These are phyloP conservation scores for Pollenia angustigena DNA, from an alignment of 2,888 invertebrate species.

Conservation along the genomic window DNA sequence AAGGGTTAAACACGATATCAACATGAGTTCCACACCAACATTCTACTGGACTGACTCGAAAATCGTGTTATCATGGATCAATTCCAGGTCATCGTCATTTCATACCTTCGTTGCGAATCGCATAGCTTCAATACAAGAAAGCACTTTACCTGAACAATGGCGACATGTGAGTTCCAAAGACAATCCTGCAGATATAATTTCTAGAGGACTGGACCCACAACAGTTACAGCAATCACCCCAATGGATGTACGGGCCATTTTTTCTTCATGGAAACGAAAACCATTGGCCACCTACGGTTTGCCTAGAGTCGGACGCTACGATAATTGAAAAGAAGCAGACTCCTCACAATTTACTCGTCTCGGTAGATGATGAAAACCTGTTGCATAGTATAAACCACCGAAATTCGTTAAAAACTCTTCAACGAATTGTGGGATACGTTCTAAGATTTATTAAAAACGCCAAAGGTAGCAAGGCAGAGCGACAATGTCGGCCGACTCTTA, in stretches of 20 bases:
- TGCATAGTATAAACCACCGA: too few relatives aligned
- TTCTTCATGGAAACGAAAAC: conserved; percentile 10
- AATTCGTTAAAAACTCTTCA: too few relatives aligned
- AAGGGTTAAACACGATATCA: neutral
- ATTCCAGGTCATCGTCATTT: neutral
- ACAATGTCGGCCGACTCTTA: neutral
- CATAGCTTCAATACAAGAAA: too few relatives aligned
- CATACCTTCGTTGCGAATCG: conserved; percentile 22
- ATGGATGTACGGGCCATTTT: conserved; percentile 3
- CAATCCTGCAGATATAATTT: conserved; percentile 8
- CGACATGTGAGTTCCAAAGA: conserved; percentile 8
- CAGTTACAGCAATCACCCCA: neutral
- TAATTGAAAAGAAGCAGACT: neutral
- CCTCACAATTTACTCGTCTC: too few relatives aligned
- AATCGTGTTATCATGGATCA: neutral
- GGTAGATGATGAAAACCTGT: too few relatives aligned
- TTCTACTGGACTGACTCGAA: neutral
- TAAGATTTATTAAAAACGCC: too few relatives aligned
- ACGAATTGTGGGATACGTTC: too few relatives aligned
- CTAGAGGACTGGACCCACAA: neutral
- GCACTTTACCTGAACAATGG: conserved; percentile 26
- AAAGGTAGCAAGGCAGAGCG: too few relatives aligned
- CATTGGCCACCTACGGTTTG: neutral
- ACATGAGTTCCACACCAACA: neutral
- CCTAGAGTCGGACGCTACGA: too few relatives aligned